Evolutionary conservation across 2,888 invertebrate species (phyloP), one percentile per base, ranked within the genome.

Genomic region (Busseola fusca): DNA sequence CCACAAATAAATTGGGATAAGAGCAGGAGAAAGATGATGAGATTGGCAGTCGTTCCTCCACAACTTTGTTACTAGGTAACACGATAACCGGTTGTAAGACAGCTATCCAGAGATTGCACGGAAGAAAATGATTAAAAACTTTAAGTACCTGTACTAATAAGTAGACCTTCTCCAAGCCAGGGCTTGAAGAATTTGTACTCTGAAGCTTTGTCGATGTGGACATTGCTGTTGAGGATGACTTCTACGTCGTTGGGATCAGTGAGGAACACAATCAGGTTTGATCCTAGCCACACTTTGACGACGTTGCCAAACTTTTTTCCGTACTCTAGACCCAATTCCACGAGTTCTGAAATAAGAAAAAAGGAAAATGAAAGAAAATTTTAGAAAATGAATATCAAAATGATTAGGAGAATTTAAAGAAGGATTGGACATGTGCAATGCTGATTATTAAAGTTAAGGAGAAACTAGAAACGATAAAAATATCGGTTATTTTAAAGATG

Each of bases 111-210:
- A 18, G 18, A 63, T 48, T 63, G 10, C 18, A n/a, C 1, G 3
- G 7, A 25, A 64, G 34, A 34, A 34, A 45, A 50, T 25, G 9
- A 30, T 21, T 60, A 1, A 57, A 64, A 30, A 34, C 7, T 10
- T 5, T 30, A 21, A 21, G 21, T 73, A 85, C 85, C 85, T 74
- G 85, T 70, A 75, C 98, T 98, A 70, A 98, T 98, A 18, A 98
- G 96, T 14, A 98, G 94, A 72, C 98, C 98, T 87, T 98, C 97
- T 27, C 98, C 98, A 65, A 98, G 96, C 98, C 98, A 98, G 0
- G 98, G 98, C 86, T 97, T 96, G 91, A 98, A 98, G 91, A 97
- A 97, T 76, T 96, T 94, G 88, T 98, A 98, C 82, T 98, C 98
- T 18, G 96, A 87, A 0, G 97, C 96, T 88, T 98, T 98, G 89